These are phyloP conservation scores for Zaprionus capensis DNA, from an alignment of 1,140 invertebrate genomes.

Conservation along the genomic window DNA sequence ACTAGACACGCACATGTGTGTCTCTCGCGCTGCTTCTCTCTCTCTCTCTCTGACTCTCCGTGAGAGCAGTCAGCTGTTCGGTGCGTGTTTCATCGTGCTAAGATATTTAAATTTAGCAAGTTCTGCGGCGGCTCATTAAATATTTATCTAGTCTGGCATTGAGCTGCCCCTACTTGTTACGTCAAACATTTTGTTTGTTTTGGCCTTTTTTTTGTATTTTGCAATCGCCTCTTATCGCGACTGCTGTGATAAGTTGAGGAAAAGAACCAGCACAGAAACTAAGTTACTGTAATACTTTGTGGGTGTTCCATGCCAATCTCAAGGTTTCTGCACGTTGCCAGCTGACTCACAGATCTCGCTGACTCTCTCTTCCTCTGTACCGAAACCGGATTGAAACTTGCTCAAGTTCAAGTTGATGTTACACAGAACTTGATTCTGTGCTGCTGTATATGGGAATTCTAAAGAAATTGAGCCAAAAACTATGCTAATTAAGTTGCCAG, in stretches of 20 bases:
- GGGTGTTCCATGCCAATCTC: conserved; percentile 12
- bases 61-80: conserved; percentile 38
- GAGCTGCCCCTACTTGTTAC: conserved; percentile 23
- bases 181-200: conserved; percentile 30
- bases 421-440: conserved; percentile 41
- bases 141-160: conserved; percentile 40
- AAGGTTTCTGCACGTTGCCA: conserved; percentile 20
- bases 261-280: conserved; percentile 26
- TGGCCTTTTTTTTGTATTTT: conserved; percentile 6
- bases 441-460: conserved; percentile 33
- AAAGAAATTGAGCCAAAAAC: conserved; percentile 17
- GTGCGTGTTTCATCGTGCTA: conserved; percentile 25
- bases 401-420: conserved; percentile 49
- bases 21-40: neutral
- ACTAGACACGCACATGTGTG: conserved; percentile 14
- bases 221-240: conserved; percentile 21
- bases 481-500: conserved; percentile 44
- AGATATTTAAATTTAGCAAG: conserved; percentile 32
- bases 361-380: neutral
- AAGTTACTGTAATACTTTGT: conserved; percentile 13
- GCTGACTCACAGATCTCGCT: conserved; percentile 29
- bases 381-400: conserved; percentile 35
- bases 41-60: neutral
- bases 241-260: conserved; percentile 26
- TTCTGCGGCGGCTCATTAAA: conserved; percentile 27